These are phyloP conservation scores for Dasyornis broadbenti DNA, from an alignment of 2,113 vertebrate species.

Conservation along the genomic window DNA sequence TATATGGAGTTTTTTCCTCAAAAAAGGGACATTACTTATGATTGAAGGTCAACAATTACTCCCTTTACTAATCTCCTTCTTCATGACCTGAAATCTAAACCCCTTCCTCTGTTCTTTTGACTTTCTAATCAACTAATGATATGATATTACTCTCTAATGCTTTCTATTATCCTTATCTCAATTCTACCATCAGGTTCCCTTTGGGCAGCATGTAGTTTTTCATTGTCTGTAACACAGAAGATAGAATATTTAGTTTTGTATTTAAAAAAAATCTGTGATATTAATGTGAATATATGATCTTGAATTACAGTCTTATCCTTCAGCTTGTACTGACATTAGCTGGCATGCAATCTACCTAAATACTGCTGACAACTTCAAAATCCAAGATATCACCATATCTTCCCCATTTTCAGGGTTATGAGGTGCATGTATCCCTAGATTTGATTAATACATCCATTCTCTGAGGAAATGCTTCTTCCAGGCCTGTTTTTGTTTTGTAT, in stretches of 20 bases:
- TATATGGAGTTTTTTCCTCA: background rate
- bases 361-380: background rate
- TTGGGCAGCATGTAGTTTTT: background rate
- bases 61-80: background rate
- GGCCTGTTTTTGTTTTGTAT: background rate
- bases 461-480: background rate
- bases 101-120: background rate
- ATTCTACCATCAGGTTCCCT: background rate
- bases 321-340: background rate
- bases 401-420: background rate
- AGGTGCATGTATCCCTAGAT: background rate
- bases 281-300: background rate
- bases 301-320: background rate
- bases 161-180: constrained; percentile 2
- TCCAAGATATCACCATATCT: background rate
- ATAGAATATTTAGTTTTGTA: background rate
- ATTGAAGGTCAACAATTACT: background rate
- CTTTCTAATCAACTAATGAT: constrained; percentile 1
- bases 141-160: constrained; percentile 2
- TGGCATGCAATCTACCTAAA: background rate
- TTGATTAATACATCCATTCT: background rate
- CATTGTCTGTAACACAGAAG: background rate
- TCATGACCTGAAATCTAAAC: background rate
- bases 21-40: background rate
- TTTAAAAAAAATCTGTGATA: background rate